Evolutionary conservation across 2,797 vertebrate genomes (phyloP), one percentile per base, ranked within the genome.

Genomic region (Rhinogobio ventralis): DNA sequence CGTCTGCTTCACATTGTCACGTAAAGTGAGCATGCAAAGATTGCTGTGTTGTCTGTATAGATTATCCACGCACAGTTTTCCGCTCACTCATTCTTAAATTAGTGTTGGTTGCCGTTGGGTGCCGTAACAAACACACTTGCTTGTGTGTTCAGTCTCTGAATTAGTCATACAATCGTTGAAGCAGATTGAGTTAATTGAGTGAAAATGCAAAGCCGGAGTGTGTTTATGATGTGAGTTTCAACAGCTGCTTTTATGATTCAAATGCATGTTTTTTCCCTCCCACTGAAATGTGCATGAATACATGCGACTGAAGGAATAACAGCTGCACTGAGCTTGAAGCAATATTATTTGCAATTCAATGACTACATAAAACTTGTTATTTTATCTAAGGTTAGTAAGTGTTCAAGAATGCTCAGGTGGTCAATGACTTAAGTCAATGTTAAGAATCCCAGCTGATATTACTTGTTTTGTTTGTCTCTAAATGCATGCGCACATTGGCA

Each of bases 171-270:
- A 36, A 2, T 72, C n/a, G 2, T 17, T 74, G 45, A 74, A 74
- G 55, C 53, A 62, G 42, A 74, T 36, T 36, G 57, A 66, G 45
- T 66, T 83, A 83, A 83, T 83, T 83, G 60, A 83, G 72, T 53
- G 72, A 39, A 83, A 25, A 49, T 19, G 23, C 28, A 42, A 75
- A 30, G 45, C 20, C 33, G 30, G 9, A 28, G 57, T 64, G n/a
- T 64, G 13, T 39, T 39, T 28, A n/a, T 30, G 51, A n/a, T 51
- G 23, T 74, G 33, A 33, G 42, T 75, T 53, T 64, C n/a, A 75
- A 53, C 81, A 39, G 46, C 57, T 81, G 79, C 79, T 81, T 69
- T 72, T 42, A 45, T 82, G 42, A 82, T 74, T 72, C 36, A 71
- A 49, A 80, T 23, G 64, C 1, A 1, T 69, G 25, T 49, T 49